Evolutionary conservation across 2,797 vertebrate genomes (phyloP).

Genomic region (Sebastes reedi): DNA sequence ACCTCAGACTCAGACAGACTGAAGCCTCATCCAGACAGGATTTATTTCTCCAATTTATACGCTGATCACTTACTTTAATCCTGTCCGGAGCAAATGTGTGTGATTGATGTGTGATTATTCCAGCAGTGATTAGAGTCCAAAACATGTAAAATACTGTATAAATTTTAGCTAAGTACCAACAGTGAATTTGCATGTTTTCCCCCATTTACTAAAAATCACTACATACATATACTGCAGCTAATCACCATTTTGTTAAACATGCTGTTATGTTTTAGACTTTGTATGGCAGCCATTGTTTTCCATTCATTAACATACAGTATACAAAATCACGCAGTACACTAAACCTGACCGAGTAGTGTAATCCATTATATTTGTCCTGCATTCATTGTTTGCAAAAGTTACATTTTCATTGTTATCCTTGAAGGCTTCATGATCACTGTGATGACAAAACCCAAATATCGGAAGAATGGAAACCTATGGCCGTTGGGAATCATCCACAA

Average conservation of each 20-base stretch:
- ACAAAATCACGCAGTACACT: too few relatives aligned
- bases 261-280: too few relatives aligned
- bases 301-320: too few relatives aligned
- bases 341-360: too few relatives aligned
- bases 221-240: not conserved
- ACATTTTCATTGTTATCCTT: too few relatives aligned
- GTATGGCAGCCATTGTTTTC: too few relatives aligned
- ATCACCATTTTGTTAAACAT: not conserved
- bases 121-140: not conserved
- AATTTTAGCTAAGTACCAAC: not conserved
- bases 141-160: not conserved
- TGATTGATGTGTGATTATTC: not conserved
- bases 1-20: conserved; percentile 29
- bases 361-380: too few relatives aligned
- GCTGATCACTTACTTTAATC: not conserved
- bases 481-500: too few relatives aligned
- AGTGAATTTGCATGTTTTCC: not conserved
- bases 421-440: too few relatives aligned
- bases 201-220: not conserved
- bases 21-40: conserved; percentile 40
- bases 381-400: too few relatives aligned
- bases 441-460: too few relatives aligned
- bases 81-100: not conserved
- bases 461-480: too few relatives aligned
- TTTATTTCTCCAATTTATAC: not conserved